A percentile compares a stretch with the other conserved stretches of the same genome.
phyloP scores from a whole-genome alignment of 2,797 vertebrate genomes.

The Rhynchonycteris naso region DNA sequence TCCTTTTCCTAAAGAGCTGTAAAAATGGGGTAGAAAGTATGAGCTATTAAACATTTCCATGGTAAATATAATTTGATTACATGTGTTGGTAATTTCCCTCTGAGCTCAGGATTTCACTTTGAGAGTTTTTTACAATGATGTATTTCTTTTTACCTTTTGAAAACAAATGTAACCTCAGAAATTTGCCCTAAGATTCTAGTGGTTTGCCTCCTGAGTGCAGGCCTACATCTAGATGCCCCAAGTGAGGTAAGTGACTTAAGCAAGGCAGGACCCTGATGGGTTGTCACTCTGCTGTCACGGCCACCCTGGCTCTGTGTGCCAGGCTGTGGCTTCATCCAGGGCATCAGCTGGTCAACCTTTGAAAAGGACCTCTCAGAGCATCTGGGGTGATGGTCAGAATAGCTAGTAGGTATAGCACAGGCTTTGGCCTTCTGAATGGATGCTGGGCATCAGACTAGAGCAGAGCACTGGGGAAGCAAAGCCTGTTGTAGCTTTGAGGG shows the following conservation, averaged over 20 bases:
- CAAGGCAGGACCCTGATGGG: accelerated
- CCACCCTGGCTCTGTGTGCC: not conserved
- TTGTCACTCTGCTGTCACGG: too few relatives aligned
- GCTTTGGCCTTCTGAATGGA: too few relatives aligned
- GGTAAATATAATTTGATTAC: slow-evolving; percentile 82
- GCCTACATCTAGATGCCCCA: not conserved
- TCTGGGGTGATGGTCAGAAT: not conserved
- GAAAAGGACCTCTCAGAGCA: not conserved
- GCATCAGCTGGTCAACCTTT: not conserved
- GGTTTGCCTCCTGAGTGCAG: not conserved
- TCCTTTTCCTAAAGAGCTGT: slow-evolving; percentile 77
- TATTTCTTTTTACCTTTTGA: slow-evolving; percentile 46
- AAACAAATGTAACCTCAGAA: not conserved
- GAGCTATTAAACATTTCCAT: slow-evolving; percentile 81
- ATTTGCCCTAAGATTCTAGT: not conserved
- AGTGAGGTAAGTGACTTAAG: not conserved
- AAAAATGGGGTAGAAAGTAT: slow-evolving; percentile 74
- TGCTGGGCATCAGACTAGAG: accelerated
- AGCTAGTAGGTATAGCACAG: not conserved
- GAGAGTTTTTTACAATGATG: slow-evolving; percentile 78
- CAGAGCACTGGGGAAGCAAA: accelerated
- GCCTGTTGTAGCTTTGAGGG: too few relatives aligned
- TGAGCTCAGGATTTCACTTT: slow-evolving; percentile 75
- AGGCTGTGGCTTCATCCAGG: not conserved
- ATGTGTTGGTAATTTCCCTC: slow-evolving; percentile 80